phyloP scores from a whole-genome alignment of 2,888 invertebrate species.

The Sialis lutaria region DNA sequence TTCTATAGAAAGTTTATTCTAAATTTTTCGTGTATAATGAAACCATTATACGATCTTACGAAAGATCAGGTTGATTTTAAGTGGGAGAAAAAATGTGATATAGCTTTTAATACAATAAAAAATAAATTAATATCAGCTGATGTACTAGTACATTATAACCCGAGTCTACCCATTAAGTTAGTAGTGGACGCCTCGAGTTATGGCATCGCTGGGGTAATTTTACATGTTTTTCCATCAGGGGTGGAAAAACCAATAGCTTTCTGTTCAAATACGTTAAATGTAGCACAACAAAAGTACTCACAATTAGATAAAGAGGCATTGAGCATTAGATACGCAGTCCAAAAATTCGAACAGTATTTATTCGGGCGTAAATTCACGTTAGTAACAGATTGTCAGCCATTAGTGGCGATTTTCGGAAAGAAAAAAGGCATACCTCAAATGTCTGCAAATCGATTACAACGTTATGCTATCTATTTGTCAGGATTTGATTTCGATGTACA shows the following conservation, averaged over 20 bases:
- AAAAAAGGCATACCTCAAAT: conserved; percentile 8
- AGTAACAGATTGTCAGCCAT: conserved; percentile 6
- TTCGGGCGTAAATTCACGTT: conserved; percentile 6
- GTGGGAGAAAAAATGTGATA: conserved; percentile 8
- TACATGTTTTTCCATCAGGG: conserved; percentile 8
- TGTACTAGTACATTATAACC: conserved; percentile 9
- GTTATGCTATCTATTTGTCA: conserved; percentile 4
- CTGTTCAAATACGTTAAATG: background rate
- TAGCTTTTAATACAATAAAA: conserved; percentile 9
- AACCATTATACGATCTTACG: conserved; percentile 6
- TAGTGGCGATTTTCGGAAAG: conserved; percentile 6
- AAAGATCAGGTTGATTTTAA: background rate
- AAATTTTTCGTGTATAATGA: conserved; percentile 12
- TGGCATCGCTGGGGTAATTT: conserved; percentile 8
- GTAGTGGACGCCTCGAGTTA: conserved; percentile 10
- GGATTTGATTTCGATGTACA: background rate
- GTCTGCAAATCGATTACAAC: conserved; percentile 7
- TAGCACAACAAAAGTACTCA: background rate
- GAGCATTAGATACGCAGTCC: conserved; percentile 8
- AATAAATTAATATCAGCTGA: conserved; percentile 8
- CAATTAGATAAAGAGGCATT: background rate
- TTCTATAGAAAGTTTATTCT: conserved; percentile 20
- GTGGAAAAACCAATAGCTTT: background rate
- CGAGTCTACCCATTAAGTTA: conserved; percentile 7
- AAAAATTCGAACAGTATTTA: conserved; percentile 3